phyloP scores from a whole-genome alignment of 2,113 vertebrate species.

The Crotalus tigris region DNA sequence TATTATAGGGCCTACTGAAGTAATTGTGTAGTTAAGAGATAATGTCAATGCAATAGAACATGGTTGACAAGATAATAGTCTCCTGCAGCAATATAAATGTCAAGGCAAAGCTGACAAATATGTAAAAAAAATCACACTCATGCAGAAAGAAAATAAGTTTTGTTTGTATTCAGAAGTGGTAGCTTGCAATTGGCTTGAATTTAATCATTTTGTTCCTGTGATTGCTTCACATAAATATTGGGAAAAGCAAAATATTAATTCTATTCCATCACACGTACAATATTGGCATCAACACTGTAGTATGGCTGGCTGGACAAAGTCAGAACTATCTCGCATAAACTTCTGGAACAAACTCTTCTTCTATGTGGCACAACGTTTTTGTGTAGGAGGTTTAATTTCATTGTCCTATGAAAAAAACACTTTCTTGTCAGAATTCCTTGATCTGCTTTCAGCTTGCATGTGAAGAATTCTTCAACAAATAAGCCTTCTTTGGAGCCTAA shows the following conservation, averaged over 20 bases:
- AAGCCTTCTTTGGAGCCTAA: not conserved
- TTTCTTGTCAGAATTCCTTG: not conserved
- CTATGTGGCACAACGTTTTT: not conserved
- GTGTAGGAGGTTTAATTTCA: not conserved
- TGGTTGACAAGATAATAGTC: slow-evolving; percentile 72
- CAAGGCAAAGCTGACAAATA: slow-evolving; percentile 57
- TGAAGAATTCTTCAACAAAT: not conserved
- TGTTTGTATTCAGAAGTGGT: slow-evolving; percentile 45
- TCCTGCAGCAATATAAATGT: slow-evolving; percentile 64
- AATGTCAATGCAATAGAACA: slow-evolving; percentile 70
- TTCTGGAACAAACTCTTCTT: not conserved
- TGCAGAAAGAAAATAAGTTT: slow-evolving; percentile 48
- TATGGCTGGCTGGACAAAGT: not conserved
- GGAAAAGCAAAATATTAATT: not conserved
- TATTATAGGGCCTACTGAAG: slow-evolving; percentile 67
- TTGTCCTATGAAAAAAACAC: not conserved
- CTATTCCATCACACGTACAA: not conserved
- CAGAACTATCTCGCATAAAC: not conserved
- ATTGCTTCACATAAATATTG: not conserved
- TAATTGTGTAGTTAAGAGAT: slow-evolving; percentile 77
- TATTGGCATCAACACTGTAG: not conserved
- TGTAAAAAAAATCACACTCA: slow-evolving; percentile 34
- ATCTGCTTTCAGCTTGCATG: not conserved
- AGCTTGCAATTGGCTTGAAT: slow-evolving; percentile 40
- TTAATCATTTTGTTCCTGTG: slow-evolving; percentile 4